phyloP scores from a whole-genome alignment of 92 coral and sea anemone species.

The Parazoanthus swiftii region DNA sequence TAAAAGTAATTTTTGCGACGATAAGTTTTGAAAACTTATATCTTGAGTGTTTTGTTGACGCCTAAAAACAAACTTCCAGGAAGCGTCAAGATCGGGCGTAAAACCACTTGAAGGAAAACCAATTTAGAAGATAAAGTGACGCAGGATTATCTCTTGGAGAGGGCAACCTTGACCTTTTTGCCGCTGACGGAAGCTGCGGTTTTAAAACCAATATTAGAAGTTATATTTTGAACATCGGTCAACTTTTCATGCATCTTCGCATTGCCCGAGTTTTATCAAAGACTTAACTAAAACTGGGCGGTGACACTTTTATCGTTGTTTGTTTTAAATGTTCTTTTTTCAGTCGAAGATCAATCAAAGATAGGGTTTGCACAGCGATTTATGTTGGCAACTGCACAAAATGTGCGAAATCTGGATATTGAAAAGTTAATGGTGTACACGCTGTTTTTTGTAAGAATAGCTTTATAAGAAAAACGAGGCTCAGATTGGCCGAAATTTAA shows the following conservation, averaged over 20 bases:
- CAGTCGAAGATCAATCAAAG: too few species aligned
- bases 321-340: too few species aligned
- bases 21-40: neutral
- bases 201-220: slow-evolving; percentile 8
- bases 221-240: neutral
- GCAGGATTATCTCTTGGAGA: neutral
- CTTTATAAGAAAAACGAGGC: too few species aligned
- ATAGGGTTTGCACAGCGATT: too few species aligned
- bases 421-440: neutral
- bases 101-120: neutral
- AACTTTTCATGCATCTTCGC: neutral
- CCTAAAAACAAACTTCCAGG: neutral
- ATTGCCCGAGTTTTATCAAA: neutral
- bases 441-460: too few species aligned
- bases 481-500: too few species aligned
- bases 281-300: neutral
- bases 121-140: slow-evolving; percentile 18
- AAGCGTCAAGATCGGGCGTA: slow-evolving; percentile 2
- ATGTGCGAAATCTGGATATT: neutral
- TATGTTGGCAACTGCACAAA: neutral
- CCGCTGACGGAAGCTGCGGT: neutral
- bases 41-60: slow-evolving; percentile 1
- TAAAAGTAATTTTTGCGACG: neutral
- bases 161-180: slow-evolving; percentile 6
- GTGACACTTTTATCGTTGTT: neutral